These are phyloP conservation scores for pig (Sus scrofa) DNA, from an alignment of 2,113 vertebrate species.

Conservation along the genomic window T2T-Sscrofa CM000825.6:58061501-58062000, in stretches of 20 bases:
- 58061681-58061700: neutral
- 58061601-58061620: neutral
- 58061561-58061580: neutral
- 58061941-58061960: neutral
- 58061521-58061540: neutral
- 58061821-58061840: neutral
- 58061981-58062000: neutral
- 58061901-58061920: neutral
- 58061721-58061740: neutral
- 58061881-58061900: neutral
- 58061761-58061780: neutral
- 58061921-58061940: neutral
- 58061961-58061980: neutral
- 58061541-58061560: neutral
- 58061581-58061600: neutral
- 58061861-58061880: neutral
- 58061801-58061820: accelerated
- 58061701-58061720: neutral
- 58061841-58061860: neutral
- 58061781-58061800: accelerated
- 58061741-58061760: neutral
- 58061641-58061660: neutral
- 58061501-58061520: neutral
- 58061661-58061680: neutral
- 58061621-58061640: neutral